Evolutionary conservation across 23 tunicate genomes (phyloP).

Genomic region (Oikopleura vanhoeffeni): DNA sequence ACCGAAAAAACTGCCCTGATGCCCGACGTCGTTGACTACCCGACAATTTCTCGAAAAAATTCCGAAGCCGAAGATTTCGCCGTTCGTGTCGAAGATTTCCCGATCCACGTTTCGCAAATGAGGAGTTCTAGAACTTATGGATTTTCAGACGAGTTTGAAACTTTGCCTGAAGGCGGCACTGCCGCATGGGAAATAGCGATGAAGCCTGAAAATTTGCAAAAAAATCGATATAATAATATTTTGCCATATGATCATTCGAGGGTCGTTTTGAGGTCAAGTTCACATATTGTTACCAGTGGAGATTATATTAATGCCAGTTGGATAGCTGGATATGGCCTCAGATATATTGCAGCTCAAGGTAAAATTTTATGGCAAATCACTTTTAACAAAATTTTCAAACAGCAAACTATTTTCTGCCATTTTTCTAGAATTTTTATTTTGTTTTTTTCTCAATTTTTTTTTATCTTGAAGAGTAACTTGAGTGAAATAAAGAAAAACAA

Average conservation of each 20-base stretch:
- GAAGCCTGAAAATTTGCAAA: conserved; percentile 33
- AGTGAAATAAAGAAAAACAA: no score
- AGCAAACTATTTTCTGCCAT: no score
- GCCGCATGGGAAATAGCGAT: conserved; percentile 61
- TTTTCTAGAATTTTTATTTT: no score
- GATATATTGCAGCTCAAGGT: neutral
- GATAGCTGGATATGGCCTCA: conserved; percentile 4
- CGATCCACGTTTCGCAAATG: conserved; percentile 84
- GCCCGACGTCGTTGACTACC: neutral
- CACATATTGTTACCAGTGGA: neutral
- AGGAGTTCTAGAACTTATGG: conserved; percentile 47
- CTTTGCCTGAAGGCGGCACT: conserved; percentile 41
- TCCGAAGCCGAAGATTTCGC: conserved; percentile 45
- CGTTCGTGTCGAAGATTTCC: conserved; percentile 81
- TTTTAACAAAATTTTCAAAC: no score
- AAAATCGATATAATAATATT: conserved; percentile 71
- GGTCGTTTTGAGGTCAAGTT: conserved; percentile 32
- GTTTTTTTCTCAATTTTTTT: no score
- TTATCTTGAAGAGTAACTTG: no score
- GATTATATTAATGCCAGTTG: conserved; percentile 87
- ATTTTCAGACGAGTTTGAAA: conserved; percentile 69
- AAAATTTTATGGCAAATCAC: no score
- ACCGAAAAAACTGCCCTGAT: neutral
- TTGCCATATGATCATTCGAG: conserved; percentile 92
- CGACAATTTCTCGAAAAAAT: neutral